Conservation (phyloP, 2,888 invertebrate species). For the Phorcus lineatus region DNA sequence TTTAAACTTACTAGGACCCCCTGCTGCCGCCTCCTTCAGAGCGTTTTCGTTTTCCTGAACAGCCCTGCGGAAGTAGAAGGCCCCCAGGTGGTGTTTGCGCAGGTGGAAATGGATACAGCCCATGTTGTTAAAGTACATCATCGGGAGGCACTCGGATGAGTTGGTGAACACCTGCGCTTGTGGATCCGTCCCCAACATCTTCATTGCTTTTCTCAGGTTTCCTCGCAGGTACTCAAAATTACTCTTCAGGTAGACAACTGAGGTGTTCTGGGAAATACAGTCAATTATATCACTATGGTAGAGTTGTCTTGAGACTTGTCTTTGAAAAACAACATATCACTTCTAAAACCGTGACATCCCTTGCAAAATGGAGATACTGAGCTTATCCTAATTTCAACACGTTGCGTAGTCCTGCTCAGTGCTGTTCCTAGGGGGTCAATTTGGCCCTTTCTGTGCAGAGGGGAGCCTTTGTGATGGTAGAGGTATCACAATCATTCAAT, state of each 20-base stretch:
- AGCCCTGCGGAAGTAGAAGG: constrained; percentile 87
- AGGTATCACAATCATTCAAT: no score
- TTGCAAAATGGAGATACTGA: no score
- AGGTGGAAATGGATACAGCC: constrained; percentile 88
- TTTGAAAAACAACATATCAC: no score
- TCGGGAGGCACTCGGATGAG: constrained; percentile 80
- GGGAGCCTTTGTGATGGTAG: no score
- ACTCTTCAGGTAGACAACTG: constrained; percentile 80
- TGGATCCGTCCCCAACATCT: constrained; percentile 75
- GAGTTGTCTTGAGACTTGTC: no score
- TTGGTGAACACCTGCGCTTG: constrained; percentile 68
- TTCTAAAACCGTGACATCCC: no score
- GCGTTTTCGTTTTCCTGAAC: constrained; percentile 82
- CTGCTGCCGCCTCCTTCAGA: constrained; percentile 53
- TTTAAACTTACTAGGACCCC: not conserved
- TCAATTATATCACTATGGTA: not conserved
- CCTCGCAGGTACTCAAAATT: constrained; percentile 82
- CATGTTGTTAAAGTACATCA: constrained; percentile 87
- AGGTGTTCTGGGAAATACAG: constrained; percentile 66
- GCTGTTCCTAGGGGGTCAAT: no score
- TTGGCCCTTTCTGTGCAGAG: no score
- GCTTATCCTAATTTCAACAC: no score
- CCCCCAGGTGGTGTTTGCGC: constrained; percentile 87
- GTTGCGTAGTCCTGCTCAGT: no score
- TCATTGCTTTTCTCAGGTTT: constrained; percentile 81